These are phyloP conservation scores for Drosophila kepulauana DNA, from an alignment of 1,140 invertebrate species.

Conservation along the genomic window DNA sequence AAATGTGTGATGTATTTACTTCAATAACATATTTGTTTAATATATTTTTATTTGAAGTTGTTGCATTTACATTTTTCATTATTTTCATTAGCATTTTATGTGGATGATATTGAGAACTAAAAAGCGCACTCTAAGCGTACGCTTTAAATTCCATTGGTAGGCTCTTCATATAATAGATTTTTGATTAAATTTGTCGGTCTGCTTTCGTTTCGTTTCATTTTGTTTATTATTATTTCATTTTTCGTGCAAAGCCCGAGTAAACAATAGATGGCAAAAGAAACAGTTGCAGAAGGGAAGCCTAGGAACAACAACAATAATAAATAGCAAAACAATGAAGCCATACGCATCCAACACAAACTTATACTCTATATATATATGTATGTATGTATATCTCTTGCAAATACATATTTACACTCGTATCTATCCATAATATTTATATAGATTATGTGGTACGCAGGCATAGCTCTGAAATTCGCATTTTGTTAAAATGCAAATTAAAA, in stretches of 20 bases:
- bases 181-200: conserved; percentile 24
- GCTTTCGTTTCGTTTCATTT: conserved; percentile 2
- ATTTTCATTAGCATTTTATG: conserved; percentile 12
- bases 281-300: conserved; percentile 11
- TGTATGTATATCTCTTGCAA: not conserved
- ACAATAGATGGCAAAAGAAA: conserved; percentile 18
- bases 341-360: conserved; percentile 17
- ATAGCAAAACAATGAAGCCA: conserved; percentile 35
- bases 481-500: conserved; percentile 82
- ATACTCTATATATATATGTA: conserved; percentile 27
- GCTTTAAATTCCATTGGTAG: conserved; percentile 18
- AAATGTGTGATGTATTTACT: conserved; percentile 13
- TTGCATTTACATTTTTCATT: not conserved
- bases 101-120: not conserved
- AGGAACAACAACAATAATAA: conserved; percentile 5
- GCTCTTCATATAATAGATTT: conserved; percentile 21
- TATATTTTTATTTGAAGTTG: not conserved
- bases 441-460: conserved; percentile 25
- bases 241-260: conserved; percentile 17
- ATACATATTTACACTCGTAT: conserved; percentile 12
- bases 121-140: not conserved
- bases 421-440: conserved; percentile 23
- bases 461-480: conserved; percentile 50
- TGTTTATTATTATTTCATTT: conserved; percentile 33
- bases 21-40: conserved; percentile 1